Conservation (phyloP, 2,888 invertebrate genomes). For the Hipparchia semele region DNA sequence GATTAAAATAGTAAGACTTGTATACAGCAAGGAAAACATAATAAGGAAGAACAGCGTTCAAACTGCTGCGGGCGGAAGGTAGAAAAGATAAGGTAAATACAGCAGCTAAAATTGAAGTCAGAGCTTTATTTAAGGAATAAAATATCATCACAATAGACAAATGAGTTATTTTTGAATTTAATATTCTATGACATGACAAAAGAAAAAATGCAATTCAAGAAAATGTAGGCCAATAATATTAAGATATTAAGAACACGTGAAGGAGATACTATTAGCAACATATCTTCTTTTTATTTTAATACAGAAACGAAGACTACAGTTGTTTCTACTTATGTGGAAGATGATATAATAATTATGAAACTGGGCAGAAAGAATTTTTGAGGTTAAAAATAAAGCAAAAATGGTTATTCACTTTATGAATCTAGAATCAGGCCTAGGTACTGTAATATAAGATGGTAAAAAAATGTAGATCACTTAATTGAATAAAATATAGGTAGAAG, state of each 20-base stretch:
- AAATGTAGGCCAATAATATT: background rate
- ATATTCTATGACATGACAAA: background rate
- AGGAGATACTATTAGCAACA: background rate
- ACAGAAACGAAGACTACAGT: background rate
- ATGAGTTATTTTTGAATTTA: too few species aligned
- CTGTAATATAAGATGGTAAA: background rate
- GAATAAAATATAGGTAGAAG: constrained; percentile 6
- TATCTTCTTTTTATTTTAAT: background rate
- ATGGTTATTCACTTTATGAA: background rate
- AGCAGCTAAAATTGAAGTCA: background rate
- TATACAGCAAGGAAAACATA: background rate
- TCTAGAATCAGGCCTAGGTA: background rate
- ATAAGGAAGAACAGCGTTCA: background rate
- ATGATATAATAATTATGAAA: too few species aligned
- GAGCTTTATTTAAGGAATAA: too few species aligned
- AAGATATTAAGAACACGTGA: background rate
- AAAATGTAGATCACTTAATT: background rate
- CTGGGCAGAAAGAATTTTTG: background rate
- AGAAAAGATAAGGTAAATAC: background rate
- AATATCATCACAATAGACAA: too few species aligned
- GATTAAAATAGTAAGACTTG: background rate
- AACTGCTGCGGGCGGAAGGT: background rate
- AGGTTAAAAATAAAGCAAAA: background rate
- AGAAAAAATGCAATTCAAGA: background rate
- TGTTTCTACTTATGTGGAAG: too few species aligned